Conservation (phyloP, 2,113 vertebrate genomes). For the Capreolus pygargus region DNA sequence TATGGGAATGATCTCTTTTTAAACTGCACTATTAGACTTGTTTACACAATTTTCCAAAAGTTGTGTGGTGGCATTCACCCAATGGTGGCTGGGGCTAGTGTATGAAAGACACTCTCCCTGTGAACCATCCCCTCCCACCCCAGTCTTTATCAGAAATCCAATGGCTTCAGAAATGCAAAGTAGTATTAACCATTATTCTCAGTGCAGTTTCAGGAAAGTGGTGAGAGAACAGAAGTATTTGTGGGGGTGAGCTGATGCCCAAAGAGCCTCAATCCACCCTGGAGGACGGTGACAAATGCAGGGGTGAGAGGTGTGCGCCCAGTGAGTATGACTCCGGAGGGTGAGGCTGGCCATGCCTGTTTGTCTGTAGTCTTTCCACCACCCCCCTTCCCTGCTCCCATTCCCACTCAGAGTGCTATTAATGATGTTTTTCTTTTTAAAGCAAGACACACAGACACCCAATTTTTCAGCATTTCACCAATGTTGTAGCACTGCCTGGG, state of each 20-base stretch:
- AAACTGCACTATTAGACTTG: background rate
- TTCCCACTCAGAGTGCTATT: background rate
- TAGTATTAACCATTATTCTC: too few species aligned
- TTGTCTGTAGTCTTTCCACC: background rate
- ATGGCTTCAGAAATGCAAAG: background rate
- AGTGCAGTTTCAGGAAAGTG: background rate
- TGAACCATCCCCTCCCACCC: background rate
- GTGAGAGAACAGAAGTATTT: background rate
- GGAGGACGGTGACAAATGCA: rapidly evolving
- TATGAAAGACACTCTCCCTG: background rate
- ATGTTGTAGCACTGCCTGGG: rapidly evolving
- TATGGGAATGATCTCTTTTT: background rate
- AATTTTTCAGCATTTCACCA: background rate
- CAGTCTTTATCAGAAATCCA: background rate
- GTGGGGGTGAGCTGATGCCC: rapidly evolving
- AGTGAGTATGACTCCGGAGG: background rate
- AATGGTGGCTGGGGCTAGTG: rapidly evolving
- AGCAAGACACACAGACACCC: background rate
- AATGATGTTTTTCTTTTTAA: background rate
- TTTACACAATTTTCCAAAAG: background rate
- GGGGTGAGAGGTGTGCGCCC: background rate
- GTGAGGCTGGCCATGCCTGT: background rate
- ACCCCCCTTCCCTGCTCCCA: background rate
- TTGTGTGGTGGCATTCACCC: too few species aligned
- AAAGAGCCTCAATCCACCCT: background rate